Evolutionary conservation across 2,113 vertebrate species (phyloP).

Genomic region (Mungos mungo): DNA sequence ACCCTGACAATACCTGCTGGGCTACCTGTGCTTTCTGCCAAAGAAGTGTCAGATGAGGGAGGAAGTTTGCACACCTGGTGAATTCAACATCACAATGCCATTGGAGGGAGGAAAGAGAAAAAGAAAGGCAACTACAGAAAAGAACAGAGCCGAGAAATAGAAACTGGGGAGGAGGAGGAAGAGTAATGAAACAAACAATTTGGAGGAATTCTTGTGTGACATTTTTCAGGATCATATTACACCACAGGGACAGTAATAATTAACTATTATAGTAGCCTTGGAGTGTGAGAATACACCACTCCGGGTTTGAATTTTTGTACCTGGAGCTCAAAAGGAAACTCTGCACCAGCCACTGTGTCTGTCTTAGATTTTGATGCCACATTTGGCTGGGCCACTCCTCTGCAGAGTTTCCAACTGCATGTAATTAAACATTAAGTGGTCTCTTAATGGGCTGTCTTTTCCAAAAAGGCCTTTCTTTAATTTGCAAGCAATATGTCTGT

Average conservation of each 20-base stretch:
- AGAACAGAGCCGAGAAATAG: conserved; percentile 68
- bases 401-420: neutral
- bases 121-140: neutral
- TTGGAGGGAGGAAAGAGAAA: conserved; percentile 18
- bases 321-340: conserved; percentile 15
- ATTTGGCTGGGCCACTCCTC: conserved; percentile 20
- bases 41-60: conserved; percentile 75
- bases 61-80: conserved; percentile 84
- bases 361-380: neutral
- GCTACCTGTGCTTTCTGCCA: conserved; percentile 77
- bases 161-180: conserved; percentile 58
- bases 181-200: conserved; percentile 60
- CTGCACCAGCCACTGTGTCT: neutral
- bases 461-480: conserved; percentile 53
- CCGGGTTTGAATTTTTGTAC: conserved; percentile 21
- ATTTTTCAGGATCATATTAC: conserved; percentile 65
- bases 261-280: neutral
- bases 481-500: conserved; percentile 38
- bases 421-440: conserved; percentile 43
- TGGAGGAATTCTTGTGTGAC: conserved; percentile 53
- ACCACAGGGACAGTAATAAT: conserved; percentile 50
- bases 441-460: conserved; percentile 62
- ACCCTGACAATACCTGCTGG: conserved; percentile 74
- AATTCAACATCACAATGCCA: conserved; percentile 71
- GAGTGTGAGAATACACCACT: conserved; percentile 22